Evolutionary conservation across 2,797 vertebrate species (phyloP).

Genomic region (Molossus molossus): DNA sequence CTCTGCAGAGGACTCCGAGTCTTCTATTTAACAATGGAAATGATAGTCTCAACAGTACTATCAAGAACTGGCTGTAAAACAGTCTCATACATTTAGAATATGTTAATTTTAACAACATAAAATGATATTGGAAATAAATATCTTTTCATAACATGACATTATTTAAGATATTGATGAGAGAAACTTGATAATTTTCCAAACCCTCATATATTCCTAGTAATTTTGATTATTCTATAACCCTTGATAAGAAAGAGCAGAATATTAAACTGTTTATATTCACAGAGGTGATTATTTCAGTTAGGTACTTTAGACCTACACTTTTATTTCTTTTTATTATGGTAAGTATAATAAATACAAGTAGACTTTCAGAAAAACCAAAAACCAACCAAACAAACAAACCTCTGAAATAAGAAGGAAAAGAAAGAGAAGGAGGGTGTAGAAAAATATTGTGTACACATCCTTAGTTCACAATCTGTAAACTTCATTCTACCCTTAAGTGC

Average conservation of each 20-base stretch:
- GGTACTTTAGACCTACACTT: conserved; percentile 30
- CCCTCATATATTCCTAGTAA: conserved; percentile 4
- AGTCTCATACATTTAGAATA: not conserved
- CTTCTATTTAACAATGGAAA: conserved; percentile 33
- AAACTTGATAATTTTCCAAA: conserved; percentile 54
- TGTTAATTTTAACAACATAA: conserved; percentile 65
- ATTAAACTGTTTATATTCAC: not conserved
- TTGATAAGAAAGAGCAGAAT: conserved; percentile 64
- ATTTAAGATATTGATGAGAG: conserved; percentile 44
- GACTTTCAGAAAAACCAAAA: conserved; percentile 11
- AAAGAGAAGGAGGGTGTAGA: not conserved
- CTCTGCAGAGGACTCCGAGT: not conserved
- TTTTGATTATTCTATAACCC: not conserved
- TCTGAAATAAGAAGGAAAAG: not conserved
- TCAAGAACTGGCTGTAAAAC: conserved; percentile 29
- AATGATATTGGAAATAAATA: conserved; percentile 55
- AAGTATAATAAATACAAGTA: conserved; percentile 36
- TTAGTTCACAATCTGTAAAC: not conserved
- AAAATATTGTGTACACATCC: not conserved
- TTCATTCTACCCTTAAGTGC: not conserved
- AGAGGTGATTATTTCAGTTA: conserved; percentile 22
- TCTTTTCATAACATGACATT: not conserved
- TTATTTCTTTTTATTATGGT: not conserved
- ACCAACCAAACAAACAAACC: not conserved
- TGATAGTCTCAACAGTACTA: not conserved